Evolutionary conservation across 2,888 invertebrate genomes (phyloP), one percentile per base, ranked within the genome.

Genomic region (Nomada fabriciana): DNA sequence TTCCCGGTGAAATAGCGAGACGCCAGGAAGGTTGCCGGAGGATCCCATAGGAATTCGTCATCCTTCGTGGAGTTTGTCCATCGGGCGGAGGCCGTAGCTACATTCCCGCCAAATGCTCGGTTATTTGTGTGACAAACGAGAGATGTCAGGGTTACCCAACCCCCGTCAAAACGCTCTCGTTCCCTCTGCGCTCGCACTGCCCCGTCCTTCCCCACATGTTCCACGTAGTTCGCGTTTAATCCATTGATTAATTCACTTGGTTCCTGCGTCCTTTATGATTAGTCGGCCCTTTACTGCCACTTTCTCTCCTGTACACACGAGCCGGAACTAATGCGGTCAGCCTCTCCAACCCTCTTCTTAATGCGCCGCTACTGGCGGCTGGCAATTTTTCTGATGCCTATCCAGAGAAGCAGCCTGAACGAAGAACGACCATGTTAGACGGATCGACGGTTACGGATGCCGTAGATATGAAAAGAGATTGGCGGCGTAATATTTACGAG

Each of bases 121-220:
- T 91, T 91, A 92, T 94, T 93, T 93, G 89, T 89, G 91, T 93
- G 93, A 94, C 93, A 93, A 93, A 93, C 92, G 93, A 93, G 92
- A 90, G 85, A 89, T 86, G 92, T 93, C 93, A 91, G 88, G 89
- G 80, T 81, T 79, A 76, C 76, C 75, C 83, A 76, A 86, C 68
- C 82, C 65, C 82, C 82, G 75, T 77, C 75, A 69, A 65, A 76
- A 65, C 74, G 67, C 80, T 79, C 80, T 47, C 65, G 55, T 70
- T 68, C 73, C 72, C 59, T 53, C 70, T 64, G 42, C 36, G 25
- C 43, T 53, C 69, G 23, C 50, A 65, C 74, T 25, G 55, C 36
- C 77, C 57, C 52, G 63, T 59, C 75, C 75, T 85, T 82, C 75
- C 59, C 78, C 84, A 76, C 84, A 85, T 86, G 85, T 80, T 86